phyloP scores from a whole-genome alignment of 2,113 vertebrate species.

The Aythya baeri region DNA sequence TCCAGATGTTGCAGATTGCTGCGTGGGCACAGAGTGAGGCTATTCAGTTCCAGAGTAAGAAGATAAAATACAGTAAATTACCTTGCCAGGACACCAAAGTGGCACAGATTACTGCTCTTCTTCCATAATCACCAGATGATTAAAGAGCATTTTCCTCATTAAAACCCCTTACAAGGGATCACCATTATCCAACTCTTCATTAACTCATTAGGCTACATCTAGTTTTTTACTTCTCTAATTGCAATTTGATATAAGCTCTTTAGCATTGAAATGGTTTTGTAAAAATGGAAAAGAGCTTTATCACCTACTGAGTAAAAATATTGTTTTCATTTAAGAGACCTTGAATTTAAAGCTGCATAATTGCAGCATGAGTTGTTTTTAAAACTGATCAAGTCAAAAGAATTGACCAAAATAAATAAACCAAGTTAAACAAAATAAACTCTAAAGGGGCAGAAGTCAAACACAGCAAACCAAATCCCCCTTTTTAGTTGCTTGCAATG shows the following conservation, averaged over 20 bases:
- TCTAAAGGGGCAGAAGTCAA: neutral
- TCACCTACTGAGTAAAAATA: conserved; percentile 1
- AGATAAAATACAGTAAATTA: conserved; percentile 57
- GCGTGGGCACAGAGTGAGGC: neutral
- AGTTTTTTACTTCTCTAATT: conserved; percentile 43
- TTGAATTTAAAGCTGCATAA: neutral
- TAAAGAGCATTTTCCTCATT: conserved; percentile 59
- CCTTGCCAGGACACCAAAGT: conserved; percentile 39
- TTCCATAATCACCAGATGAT: conserved; percentile 48
- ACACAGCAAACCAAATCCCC: neutral
- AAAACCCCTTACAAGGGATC: conserved; percentile 27
- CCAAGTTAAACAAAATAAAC: neutral
- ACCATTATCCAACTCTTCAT: conserved; percentile 9
- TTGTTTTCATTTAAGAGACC: neutral
- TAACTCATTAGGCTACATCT: conserved; percentile 47
- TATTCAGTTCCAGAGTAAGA: conserved; percentile 32
- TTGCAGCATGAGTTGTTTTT: neutral
- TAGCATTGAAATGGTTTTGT: neutral
- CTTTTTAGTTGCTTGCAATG: fast-evolving
- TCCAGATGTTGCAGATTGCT: conserved; percentile 62
- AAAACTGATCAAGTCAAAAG: neutral
- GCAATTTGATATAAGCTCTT: conserved; percentile 6
- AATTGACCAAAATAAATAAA: neutral
- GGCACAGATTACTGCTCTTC: conserved; percentile 15
- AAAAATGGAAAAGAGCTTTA: neutral